Percentiles rank a stretch among this genome's conserved stretches.
phyloP scores from a whole-genome alignment of 2,888 invertebrate species.

The Drosophila mimetica region DNA sequence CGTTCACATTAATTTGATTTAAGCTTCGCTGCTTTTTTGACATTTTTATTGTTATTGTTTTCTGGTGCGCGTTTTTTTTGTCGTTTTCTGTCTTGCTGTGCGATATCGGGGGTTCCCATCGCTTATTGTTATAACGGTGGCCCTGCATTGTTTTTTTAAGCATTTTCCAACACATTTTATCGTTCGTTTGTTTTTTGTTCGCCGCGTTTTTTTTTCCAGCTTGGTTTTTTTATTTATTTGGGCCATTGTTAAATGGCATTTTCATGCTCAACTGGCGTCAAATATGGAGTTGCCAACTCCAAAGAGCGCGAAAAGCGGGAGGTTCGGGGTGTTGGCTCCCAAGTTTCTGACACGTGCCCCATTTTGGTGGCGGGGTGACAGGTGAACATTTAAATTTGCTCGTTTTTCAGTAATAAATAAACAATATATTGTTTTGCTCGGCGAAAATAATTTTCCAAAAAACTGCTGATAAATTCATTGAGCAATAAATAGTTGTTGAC shows the following conservation, averaged over 20 bases:
- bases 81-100: conserved; percentile 57
- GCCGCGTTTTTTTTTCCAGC: conserved; percentile 46
- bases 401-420: conserved; percentile 40
- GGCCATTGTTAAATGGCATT: conserved; percentile 78
- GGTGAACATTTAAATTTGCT: conserved; percentile 40
- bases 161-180: conserved; percentile 69
- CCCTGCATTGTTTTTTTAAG: conserved; percentile 70
- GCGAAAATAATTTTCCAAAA: conserved; percentile 46
- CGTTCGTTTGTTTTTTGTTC: conserved; percentile 41
- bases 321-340: conserved; percentile 20
- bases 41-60: conserved; percentile 80
- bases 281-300: conserved; percentile 59
- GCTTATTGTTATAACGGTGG: conserved; percentile 50
- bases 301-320: neutral
- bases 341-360: conserved; percentile 68
- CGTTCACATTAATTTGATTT: conserved; percentile 78
- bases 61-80: conserved; percentile 64
- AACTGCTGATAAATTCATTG: conserved; percentile 40
- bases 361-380: conserved; percentile 27
- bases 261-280: conserved; percentile 79
- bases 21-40: conserved; percentile 76
- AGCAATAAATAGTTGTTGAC: conserved; percentile 15
- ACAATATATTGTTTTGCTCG: conserved; percentile 44
- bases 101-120: conserved; percentile 54
- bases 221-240: conserved; percentile 42